Evolutionary conservation across 1,140 invertebrate species (phyloP), one percentile per base, ranked within the genome.

Genomic region (Hyles euphorbiae): DNA sequence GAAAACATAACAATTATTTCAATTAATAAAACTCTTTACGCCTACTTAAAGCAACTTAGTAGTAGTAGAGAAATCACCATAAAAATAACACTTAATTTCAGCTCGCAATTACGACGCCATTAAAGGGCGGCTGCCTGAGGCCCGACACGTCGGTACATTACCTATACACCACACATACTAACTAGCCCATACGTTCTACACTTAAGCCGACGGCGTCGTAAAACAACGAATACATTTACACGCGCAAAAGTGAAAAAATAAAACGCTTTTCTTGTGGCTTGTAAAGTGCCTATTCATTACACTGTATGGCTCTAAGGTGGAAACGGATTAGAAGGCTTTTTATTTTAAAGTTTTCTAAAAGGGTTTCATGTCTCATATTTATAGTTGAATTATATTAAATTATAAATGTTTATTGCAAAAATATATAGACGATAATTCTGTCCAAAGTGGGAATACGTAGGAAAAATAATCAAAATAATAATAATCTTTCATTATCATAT

Each of bases 61-160:
- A 88, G 81, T 82, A 81, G 83, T 84, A 83, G 76, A 79, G 85
- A 83, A 87, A 88, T 88, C 83, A 88, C 76, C 83, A 88, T 88
- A 88, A 88, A 88, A 88, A 87, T 88, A 88, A 88, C 85, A 88
- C 85, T 88, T 88, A 88, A 88, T 88, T 88, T 87, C 74, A 87
- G 82, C 67, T 81, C 75, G 80, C 80, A 83, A 86, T 88, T 85
- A 86, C 78, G 77, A 81, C 61, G 84, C 70, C 58, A 74, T 88
- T 83, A 88, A 88, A 81, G 83, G 82, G 77, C 74, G 72, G 74
- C 78, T 82, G 79, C 79, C 74, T 76, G 70, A 63, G 72, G 65
- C 74, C 66, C 73, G 66, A 76, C 72, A 74, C 63, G 75, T 75
- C 74, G 81, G 83, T 78, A 86, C 81, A 75, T 83, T 78, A 80